These are phyloP conservation scores for Lasioglossum albipes DNA, from an alignment of 1,140 invertebrate species.

Conservation along the genomic window DNA sequence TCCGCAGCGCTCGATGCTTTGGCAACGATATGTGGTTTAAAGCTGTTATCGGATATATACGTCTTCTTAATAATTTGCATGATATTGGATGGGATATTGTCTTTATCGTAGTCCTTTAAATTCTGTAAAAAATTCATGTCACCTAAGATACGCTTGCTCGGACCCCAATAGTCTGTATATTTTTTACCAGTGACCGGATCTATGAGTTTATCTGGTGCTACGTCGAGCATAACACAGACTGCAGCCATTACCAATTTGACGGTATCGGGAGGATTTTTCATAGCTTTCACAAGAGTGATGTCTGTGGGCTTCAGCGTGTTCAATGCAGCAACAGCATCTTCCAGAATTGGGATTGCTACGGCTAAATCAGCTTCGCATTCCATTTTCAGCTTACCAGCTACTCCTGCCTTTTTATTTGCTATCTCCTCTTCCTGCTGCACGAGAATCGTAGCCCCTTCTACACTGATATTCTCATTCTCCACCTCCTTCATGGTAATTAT, in stretches of 20 bases:
- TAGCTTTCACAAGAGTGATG: conserved; percentile 89
- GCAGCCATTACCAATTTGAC: conserved; percentile 89
- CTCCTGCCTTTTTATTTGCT: conserved; percentile 85
- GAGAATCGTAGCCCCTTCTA: conserved; percentile 84
- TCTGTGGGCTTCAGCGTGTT: conserved; percentile 89
- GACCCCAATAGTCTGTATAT: conserved; percentile 86
- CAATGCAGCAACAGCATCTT: conserved; percentile 83
- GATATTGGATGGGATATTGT: conserved; percentile 82
- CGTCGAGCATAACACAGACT: conserved; percentile 86
- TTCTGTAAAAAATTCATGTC: conserved; percentile 86
- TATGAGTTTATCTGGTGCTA: conserved; percentile 84
- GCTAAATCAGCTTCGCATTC: conserved; percentile 87
- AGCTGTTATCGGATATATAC: conserved; percentile 84
- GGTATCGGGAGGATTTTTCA: conserved; percentile 90
- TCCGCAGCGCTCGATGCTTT: conserved; percentile 87
- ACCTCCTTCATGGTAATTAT: conserved; percentile 83
- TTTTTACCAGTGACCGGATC: conserved; percentile 83
- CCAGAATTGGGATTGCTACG: conserved; percentile 85
- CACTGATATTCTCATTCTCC: conserved; percentile 85
- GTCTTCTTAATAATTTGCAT: conserved; percentile 85
- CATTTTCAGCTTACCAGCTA: conserved; percentile 83
- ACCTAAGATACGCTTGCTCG: conserved; percentile 86
- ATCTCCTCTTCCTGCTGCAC: conserved; percentile 85
- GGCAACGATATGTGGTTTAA: conserved; percentile 85
- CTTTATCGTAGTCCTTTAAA: conserved; percentile 87